Base-by-base conservation (phyloP, 2,888 invertebrate species). In the Pandemis heparana region DNA sequence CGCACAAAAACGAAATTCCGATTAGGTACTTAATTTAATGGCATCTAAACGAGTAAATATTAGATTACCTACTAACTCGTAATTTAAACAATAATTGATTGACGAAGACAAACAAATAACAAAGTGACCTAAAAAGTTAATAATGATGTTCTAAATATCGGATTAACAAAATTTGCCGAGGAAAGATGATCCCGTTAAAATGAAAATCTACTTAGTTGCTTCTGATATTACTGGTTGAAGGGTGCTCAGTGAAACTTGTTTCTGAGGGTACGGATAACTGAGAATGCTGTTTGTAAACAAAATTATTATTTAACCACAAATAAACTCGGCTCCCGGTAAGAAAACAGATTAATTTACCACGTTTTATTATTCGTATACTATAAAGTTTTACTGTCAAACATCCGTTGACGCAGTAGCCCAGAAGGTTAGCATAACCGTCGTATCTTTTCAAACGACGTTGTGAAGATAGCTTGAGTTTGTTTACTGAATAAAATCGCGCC, bases 301-400 rank as follows among this genome's bases (percentile, higher is more conserved):
- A 51, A 32, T 9, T 38, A 38, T 51, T 65, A 51, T 23, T n/a
- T 14, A 16, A n/a, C 60, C 18, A 60, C 16, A 39, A 51, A 65
- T 65, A 51, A 32, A 38, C 32, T 8, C 51, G n/a, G 38, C n/a
- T 39, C 10, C 51, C 65, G 65, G 65, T 51, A 39, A 16, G 65
- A 65, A 65, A 65, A 65, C 51, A 65, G 16, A 65, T 65, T 63
- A 46, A 64, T n/a, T 38, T 32, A 16, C 38, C n/a, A 38, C 51
- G 32, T n/a, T 10, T 51, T 65, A 51, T 32, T 65, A 38, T 38
- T 65, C 5, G 16, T 48, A 64, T 51, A 38, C 65, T 51, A 65
- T 65, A 32, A 65, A 48, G 10, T 60, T 56, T 38, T 7, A 14
- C 51, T 48, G 16, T n/a, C 51, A 65, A 18, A 51, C 65, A 65